A percentile compares a stretch with the other conserved stretches of the same genome.
Evolutionary conservation across 2,797 vertebrate species (phyloP).

Genomic region (Micromesistius poutassou): DNA sequence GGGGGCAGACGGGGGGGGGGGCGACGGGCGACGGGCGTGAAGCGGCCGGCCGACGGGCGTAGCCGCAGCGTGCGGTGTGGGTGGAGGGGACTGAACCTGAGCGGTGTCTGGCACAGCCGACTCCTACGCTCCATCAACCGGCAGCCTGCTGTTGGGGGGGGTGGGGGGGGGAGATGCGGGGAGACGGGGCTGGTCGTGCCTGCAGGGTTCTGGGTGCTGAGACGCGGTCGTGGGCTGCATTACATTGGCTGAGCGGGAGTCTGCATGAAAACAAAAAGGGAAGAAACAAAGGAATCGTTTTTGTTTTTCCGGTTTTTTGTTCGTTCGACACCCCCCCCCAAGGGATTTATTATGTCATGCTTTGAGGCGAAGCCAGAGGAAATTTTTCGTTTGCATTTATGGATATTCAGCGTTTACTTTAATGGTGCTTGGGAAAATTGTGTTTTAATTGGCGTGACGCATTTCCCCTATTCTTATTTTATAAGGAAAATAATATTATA

Average conservation of each 20-base stretch:
- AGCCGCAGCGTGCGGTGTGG: conserved; percentile 5
- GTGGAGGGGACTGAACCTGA: conserved; percentile 1
- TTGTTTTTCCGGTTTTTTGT: not conserved
- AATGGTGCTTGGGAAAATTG: not conserved
- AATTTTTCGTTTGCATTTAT: not conserved
- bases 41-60: not conserved
- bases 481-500: not conserved
- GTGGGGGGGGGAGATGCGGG: conserved; percentile 15
- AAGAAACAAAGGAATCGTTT: not conserved
- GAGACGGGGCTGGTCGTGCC: not conserved
- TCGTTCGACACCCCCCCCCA: not conserved
- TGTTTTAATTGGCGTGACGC: not conserved
- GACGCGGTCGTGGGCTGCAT: conserved; percentile 22
- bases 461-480: not conserved
- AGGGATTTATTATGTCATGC: not conserved
- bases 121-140: conserved; percentile 17
- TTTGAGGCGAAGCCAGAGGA: not conserved
- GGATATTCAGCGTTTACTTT: not conserved
- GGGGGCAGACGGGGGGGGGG: too few species aligned
- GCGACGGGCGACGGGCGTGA: not conserved
- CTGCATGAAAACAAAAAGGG: conserved; percentile 23
- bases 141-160: conserved; percentile 26
- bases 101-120: conserved; percentile 21
- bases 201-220: conserved; percentile 9
- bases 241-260: conserved; percentile 13